These are phyloP conservation scores for Melikaiella ostensackeni DNA, from an alignment of 2,888 invertebrate species.

Conservation along the genomic window DNA sequence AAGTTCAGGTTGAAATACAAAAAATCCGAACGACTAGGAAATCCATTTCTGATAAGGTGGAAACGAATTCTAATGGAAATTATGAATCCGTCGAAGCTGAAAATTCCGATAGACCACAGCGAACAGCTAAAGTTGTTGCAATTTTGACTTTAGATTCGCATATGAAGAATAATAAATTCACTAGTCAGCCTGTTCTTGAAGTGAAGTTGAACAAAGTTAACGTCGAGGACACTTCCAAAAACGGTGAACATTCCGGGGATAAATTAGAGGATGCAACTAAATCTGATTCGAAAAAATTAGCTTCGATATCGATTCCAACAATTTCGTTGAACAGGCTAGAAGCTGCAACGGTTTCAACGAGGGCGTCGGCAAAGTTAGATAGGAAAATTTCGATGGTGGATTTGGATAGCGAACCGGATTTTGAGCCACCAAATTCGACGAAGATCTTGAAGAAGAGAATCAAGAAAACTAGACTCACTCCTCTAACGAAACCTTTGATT, in stretches of 20 bases:
- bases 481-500: conserved; percentile 50
- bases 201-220: conserved; percentile 21
- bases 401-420: conserved; percentile 65
- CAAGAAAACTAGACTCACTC: conserved; percentile 54
- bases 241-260: conserved; percentile 17
- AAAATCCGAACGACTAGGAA: not conserved
- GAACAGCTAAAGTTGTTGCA: conserved; percentile 73
- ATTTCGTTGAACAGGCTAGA: conserved; percentile 14
- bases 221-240: conserved; percentile 1
- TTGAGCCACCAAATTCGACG: conserved; percentile 39
- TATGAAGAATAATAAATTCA: conserved; percentile 49
- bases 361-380: conserved; percentile 30
- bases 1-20: not conserved
- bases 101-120: conserved; percentile 67
- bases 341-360: conserved; percentile 1
- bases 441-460: conserved; percentile 43
- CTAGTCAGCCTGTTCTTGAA: conserved; percentile 24
- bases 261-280: not conserved
- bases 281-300: conserved; percentile 24
- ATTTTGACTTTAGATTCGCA: conserved; percentile 69
- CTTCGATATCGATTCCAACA: not conserved
- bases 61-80: conserved; percentile 62
- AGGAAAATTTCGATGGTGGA: conserved; percentile 54
- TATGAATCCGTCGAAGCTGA: conserved; percentile 48
- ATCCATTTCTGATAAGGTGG: conserved; percentile 37